These are phyloP conservation scores for Zaprionus gabonicus DNA, from an alignment of 1,140 invertebrate genomes.

Conservation along the genomic window DNA sequence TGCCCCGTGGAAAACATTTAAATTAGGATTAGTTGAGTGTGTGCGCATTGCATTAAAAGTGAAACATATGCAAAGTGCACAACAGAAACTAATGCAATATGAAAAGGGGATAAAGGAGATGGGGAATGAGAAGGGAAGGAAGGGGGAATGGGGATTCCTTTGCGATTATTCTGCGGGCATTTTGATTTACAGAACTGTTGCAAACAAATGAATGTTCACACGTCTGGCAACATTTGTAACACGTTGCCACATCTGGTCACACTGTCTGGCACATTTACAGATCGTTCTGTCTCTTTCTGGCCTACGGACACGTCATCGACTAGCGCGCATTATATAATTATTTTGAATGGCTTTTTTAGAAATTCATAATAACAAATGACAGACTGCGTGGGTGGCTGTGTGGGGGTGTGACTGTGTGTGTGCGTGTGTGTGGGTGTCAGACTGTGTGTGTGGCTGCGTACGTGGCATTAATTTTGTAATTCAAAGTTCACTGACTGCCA, in stretches of 20 bases:
- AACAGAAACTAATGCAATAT: not conserved
- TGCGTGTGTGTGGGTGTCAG: not conserved
- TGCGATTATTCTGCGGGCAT: constrained; percentile 26
- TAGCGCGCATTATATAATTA: constrained; percentile 72
- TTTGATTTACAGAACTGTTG: constrained; percentile 12
- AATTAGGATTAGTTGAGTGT: constrained; percentile 70
- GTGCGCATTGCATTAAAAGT: constrained; percentile 56
- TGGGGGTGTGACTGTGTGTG: not conserved
- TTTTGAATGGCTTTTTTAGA: constrained; percentile 81
- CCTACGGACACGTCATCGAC: constrained; percentile 54
- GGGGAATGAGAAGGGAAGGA: constrained; percentile 6
- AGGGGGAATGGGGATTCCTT: constrained; percentile 13
- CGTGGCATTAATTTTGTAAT: constrained; percentile 74
- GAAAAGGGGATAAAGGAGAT: constrained; percentile 8
- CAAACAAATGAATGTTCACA: not conserved
- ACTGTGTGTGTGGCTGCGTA: constrained; percentile 32
- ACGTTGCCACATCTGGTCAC: constrained; percentile 48
- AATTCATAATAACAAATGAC: constrained; percentile 79
- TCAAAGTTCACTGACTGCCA: constrained; percentile 31
- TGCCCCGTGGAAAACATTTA: constrained; percentile 57
- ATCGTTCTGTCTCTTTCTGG: not conserved
- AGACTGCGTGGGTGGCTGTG: constrained; percentile 16
- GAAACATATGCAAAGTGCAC: constrained; percentile 55
- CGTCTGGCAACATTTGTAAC: constrained; percentile 13
- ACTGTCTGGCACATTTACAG: constrained; percentile 24